Base-by-base conservation (phyloP, 2,797 vertebrate genomes). In the Poecilia gillii region DNA sequence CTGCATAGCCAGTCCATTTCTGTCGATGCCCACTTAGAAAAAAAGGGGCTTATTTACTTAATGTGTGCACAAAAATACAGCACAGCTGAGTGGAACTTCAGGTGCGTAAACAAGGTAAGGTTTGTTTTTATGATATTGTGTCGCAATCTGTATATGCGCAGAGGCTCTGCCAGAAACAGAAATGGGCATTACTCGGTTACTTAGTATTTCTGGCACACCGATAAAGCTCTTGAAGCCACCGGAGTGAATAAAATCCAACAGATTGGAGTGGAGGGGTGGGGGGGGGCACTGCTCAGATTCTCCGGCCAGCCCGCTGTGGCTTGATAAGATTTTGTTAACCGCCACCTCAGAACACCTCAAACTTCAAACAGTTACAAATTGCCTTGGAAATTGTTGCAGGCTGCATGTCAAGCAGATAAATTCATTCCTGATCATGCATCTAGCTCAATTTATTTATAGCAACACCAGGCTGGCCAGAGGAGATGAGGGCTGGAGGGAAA, bases 331-430 rank as follows among this genome's bases (percentile, higher is more conserved):
- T 91, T 88, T 88, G 90, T 89, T 88, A 87, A 88, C 90, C 84
- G 86, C 87, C 89, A 93, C 87, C 90, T 90, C 73, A 57, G 84
- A 70, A 80, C 77, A 82, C 87, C 91, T 88, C 85, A 77, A 83
- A 94, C 92, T 91, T 94, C 92, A 95, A 94, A 94, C 88, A 83
- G 89, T 92, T 90, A 92, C 92, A 93, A 88, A 94, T 90, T 92
- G 90, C 90, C 88, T 88, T 89, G 88, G 87, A 94, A 94, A 93
- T 89, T 86, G 91, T 93, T 45, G 66, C 76, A 13, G 84, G 79
- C 83, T 84, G 78, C 75, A 3, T 84, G 74, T 91, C 88, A 82
- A 85, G 86, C 84, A 83, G 90, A 93, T 92, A 89, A 91, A 93
- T 93, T 92, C 72, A 92, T 92, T 91, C 91, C 91, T 92, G 92